These are phyloP conservation scores for Tetrao urogallus DNA, from an alignment of 2,113 vertebrate genomes.

Conservation along the genomic window DNA sequence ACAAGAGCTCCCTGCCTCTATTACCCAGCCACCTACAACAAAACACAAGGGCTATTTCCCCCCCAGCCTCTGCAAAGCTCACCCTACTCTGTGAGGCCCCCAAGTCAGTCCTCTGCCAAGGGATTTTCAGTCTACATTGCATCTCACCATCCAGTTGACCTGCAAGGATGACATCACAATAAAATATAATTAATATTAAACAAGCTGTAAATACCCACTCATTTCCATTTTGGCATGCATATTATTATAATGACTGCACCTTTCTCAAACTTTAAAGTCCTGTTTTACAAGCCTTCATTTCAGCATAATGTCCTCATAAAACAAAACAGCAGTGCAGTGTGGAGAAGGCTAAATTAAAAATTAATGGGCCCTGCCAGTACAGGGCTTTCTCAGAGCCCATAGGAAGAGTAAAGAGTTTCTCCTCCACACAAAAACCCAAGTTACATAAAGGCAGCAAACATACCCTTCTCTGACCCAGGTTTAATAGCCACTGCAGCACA, in stretches of 20 bases:
- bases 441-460: not conserved
- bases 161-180: conserved; percentile 29
- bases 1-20: not conserved
- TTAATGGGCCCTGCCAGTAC: conserved; percentile 72
- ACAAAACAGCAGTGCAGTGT: conserved; percentile 60
- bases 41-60: not conserved
- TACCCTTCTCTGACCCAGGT: not conserved
- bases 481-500: not conserved
- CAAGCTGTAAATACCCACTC: conserved; percentile 44
- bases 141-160: not conserved
- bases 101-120: not conserved
- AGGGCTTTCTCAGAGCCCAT: conserved; percentile 2
- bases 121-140: not conserved
- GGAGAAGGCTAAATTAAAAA: conserved; percentile 75
- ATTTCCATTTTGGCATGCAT: conserved; percentile 15
- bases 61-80: not conserved
- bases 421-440: not conserved
- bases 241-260: conserved; percentile 19
- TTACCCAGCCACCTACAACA: not conserved
- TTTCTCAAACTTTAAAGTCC: conserved; percentile 47
- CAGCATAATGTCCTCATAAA: conserved; percentile 69
- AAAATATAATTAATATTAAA: conserved; percentile 42
- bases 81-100: not conserved
- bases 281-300: conserved; percentile 73
- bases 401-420: not conserved